Percentiles rank a stretch among this genome's conserved stretches.
Conservation (phyloP, 64 coral and sea anemone species). For the Platygyra sinensis region DNA sequence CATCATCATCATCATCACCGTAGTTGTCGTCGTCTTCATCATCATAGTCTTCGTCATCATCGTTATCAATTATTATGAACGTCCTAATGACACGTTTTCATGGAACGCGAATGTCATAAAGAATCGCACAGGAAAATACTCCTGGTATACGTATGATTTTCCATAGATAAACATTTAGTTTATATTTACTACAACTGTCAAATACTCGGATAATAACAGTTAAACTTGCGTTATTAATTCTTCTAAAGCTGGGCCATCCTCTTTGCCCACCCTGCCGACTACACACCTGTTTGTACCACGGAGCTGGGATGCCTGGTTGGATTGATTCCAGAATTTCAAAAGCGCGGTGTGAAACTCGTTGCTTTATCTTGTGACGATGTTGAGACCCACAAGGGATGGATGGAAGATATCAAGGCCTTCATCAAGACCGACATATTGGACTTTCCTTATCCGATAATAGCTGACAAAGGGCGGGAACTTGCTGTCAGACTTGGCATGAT, state of each 20-base stretch:
- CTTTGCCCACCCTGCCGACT: conserved; percentile 97
- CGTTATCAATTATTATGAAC: too few relatives aligned
- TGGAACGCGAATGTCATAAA: too few relatives aligned
- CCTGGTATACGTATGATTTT: too few relatives aligned
- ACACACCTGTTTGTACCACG: conserved; percentile 96
- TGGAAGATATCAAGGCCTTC: conserved; percentile 75
- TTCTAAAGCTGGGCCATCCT: conserved; percentile 83
- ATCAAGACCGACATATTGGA: conserved; percentile 4
- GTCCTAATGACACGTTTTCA: too few relatives aligned
- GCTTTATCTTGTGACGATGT: conserved; percentile 83
- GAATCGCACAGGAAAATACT: too few relatives aligned
- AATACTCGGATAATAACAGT: too few relatives aligned
- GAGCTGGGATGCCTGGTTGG: conserved; percentile 77
- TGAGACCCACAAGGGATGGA: conserved; percentile 91
- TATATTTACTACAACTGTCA: too few relatives aligned
- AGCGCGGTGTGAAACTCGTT: conserved; percentile 88
- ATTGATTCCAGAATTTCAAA: conserved; percentile 66
- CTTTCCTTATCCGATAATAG: conserved; percentile 93
- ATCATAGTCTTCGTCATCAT: too few relatives aligned
- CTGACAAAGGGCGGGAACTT: conserved; percentile 82
- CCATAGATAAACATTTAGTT: too few relatives aligned
- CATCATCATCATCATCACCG: too few relatives aligned
- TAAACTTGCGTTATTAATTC: neutral
- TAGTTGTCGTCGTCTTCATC: too few relatives aligned
- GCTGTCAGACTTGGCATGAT: conserved; percentile 95